Percentiles rank a stretch among this genome's conserved stretches.
Conservation (phyloP, 2,888 invertebrate genomes). For the Digitonthophagus gazella region DNA sequence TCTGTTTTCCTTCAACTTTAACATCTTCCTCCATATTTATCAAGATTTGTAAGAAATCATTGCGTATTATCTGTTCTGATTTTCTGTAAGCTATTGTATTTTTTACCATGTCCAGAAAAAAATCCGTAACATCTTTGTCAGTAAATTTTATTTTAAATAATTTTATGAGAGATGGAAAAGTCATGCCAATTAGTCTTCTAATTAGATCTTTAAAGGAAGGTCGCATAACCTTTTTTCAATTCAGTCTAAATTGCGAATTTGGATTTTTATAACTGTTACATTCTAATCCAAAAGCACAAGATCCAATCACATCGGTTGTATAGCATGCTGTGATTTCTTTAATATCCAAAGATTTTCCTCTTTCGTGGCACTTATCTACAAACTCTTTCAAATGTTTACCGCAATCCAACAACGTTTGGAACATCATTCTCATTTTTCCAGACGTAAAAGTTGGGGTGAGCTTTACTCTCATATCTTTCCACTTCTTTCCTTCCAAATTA, state of each 20-base stretch:
- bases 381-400: background rate
- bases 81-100: constrained; percentile 38
- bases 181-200: background rate
- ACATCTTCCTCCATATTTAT: constrained; percentile 34
- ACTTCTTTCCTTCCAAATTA: constrained; percentile 1
- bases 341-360: background rate
- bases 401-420: constrained; percentile 14
- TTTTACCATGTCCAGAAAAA: constrained; percentile 31
- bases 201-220: background rate
- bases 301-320: constrained; percentile 48
- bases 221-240: constrained; percentile 37
- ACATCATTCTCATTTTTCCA: constrained; percentile 26
- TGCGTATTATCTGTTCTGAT: constrained; percentile 31
- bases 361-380: background rate
- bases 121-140: background rate
- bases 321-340: constrained; percentile 41
- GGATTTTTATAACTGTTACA: constrained; percentile 42
- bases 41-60: constrained; percentile 46
- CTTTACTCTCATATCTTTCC: constrained; percentile 2
- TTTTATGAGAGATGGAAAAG: background rate
- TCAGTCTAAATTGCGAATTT: constrained; percentile 41
- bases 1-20: constrained; percentile 3
- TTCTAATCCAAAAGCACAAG: constrained; percentile 48
- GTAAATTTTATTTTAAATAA: background rate
- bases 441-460: constrained; percentile 23